These are phyloP conservation scores for Hiodon alosoides DNA, from an alignment of 2,113 vertebrate species.

Conservation along the genomic window DNA sequence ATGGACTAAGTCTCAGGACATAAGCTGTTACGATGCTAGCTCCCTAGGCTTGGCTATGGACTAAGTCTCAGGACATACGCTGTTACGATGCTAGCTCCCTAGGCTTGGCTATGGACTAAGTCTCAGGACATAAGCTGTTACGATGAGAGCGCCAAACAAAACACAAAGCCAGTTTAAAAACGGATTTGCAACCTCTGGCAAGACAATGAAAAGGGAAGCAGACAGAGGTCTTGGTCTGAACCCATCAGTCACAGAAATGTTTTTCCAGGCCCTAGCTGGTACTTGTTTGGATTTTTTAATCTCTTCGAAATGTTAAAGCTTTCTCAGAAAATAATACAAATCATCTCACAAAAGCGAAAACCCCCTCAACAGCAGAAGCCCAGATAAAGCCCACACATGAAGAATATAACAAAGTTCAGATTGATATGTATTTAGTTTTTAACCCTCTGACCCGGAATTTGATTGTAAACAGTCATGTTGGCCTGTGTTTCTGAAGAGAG, in stretches of 20 bases:
- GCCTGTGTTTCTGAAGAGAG: background rate
- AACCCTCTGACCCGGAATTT: constrained; percentile 31
- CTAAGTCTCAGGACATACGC: constrained; percentile 30
- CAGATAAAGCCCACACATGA: constrained; percentile 57
- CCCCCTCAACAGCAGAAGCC: constrained; percentile 43
- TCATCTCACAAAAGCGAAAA: constrained; percentile 40
- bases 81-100: constrained; percentile 35
- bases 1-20: constrained; percentile 31
- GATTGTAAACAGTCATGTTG: constrained; percentile 24
- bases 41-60: constrained; percentile 31
- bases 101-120: constrained; percentile 22
- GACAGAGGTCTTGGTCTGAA: constrained; percentile 35
- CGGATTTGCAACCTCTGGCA: constrained; percentile 38
- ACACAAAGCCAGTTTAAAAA: constrained; percentile 45
- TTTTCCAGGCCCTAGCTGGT: constrained; percentile 46
- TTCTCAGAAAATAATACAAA: constrained; percentile 53
- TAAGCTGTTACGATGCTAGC: constrained; percentile 29
- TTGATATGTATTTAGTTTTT: constrained; percentile 38
- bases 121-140: constrained; percentile 32
- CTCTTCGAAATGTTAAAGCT: constrained; percentile 56
- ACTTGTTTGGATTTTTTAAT: constrained; percentile 49
- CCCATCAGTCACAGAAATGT: constrained; percentile 31
- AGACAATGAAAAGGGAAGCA: constrained; percentile 39
- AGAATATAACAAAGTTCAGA: constrained; percentile 40
- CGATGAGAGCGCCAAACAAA: constrained; percentile 46